phyloP scores from a whole-genome alignment of 2,888 invertebrate species.

The Xestia c-nigrum region DNA sequence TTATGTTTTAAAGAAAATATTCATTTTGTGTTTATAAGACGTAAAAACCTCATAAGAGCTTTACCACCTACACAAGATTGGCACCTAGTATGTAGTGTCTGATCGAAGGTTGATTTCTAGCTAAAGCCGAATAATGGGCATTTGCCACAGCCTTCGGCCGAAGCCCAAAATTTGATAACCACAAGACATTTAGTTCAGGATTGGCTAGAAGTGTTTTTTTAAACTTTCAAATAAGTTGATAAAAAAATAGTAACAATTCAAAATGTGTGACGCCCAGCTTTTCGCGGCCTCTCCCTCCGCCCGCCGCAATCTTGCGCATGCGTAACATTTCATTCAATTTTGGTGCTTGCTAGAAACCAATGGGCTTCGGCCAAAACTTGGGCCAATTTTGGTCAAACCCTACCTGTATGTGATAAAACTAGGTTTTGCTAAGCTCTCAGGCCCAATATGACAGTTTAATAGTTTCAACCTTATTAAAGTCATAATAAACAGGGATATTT shows the following conservation, averaged over 20 bases:
- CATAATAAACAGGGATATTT: neutral
- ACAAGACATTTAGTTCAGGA: neutral
- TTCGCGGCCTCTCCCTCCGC: neutral
- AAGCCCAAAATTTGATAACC: neutral
- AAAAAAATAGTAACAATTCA: neutral
- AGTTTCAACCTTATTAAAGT: neutral
- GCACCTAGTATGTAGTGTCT: no score
- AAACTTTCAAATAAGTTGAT: neutral
- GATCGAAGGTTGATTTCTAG: neutral
- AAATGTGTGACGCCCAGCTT: neutral
- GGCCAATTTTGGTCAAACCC: neutral
- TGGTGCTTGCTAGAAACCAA: neutral
- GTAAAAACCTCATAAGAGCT: neutral
- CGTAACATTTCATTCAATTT: neutral
- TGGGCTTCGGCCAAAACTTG: neutral
- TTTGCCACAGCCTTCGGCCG: neutral
- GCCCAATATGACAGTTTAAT: neutral
- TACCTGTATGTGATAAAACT: neutral
- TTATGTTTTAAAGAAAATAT: neutral
- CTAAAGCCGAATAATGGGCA: neutral
- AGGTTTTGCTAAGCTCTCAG: neutral
- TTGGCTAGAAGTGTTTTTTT: neutral
- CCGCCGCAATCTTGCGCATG: neutral
- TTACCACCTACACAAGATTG: neutral
- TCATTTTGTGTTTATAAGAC: neutral